Base-by-base conservation (phyloP, 1,140 invertebrate genomes). In the Apis florea region DNA sequence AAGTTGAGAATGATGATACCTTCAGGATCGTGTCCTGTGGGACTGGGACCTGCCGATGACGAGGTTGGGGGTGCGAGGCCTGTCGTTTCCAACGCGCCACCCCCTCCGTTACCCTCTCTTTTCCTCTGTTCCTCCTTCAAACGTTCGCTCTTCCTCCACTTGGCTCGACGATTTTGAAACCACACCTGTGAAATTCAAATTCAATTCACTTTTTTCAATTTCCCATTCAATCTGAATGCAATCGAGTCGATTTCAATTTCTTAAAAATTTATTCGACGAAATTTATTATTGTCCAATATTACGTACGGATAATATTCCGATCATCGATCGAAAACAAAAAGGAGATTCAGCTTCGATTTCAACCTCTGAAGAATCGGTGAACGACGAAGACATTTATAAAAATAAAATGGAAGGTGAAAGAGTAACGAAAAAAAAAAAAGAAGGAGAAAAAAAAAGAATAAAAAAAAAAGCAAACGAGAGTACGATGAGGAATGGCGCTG, bases 161-260 rank as follows among this genome's bases (percentile, higher is more conserved):
- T 98, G 54, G 98, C 98, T 66, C 98, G 94, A 54, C 98, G 95
- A 92, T 98, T 98, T 95, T 98, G 98, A 91, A 98, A 98, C 98
- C 98, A 98, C 4, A 98, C 98, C 97, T 98, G 90, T 13, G 86
- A 86, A 78, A 3, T 51, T n/a, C 15, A 74, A 26, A 26, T 61
- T 26, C 24, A 5, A 31, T 26, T 4, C 24, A 15, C n/a, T n/a
- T n/a, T 49, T 15, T 63, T 54, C 53, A 15, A 15, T 54, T 17
- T 17, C 53, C 6, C 13, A 15, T 13, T n/a, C 13, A 0, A 53
- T 53, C 13, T 15, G 17, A 54, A 17, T 17, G 11, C 53, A 17
- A 40, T 40, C 31, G 4, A 40, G 6, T 40, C 31, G 11, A 19
- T 64, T 64, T 21, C 10, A 17, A 40, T 10, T 1, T 61, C 13